phyloP scores from a whole-genome alignment of 1,140 invertebrate species.

The Brachionus manjavacas region DNA sequence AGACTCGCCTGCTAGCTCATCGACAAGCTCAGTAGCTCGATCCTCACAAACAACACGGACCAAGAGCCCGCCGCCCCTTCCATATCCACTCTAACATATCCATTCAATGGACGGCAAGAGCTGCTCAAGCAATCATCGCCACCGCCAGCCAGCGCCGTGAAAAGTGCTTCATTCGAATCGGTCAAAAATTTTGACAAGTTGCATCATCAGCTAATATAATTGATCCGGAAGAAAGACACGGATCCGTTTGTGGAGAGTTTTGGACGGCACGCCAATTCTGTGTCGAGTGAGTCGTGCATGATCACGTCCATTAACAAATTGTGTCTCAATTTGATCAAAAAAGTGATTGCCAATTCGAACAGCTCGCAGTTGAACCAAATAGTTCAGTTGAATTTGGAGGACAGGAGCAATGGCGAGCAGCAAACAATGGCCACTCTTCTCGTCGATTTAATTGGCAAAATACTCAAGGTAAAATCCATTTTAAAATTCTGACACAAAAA shows the following conservation, averaged over 20 bases:
- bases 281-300: constrained; percentile 89
- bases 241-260: constrained; percentile 91
- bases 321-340: not conserved
- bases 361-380: not conserved
- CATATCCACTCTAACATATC: constrained; percentile 88
- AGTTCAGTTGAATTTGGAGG: not conserved
- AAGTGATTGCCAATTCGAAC: not conserved
- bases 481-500: too few species aligned
- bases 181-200: not conserved
- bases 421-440: too few species aligned
- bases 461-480: too few species aligned
- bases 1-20: constrained; percentile 71
- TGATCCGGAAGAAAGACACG: constrained; percentile 93
- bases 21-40: not conserved
- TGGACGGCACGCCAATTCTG: constrained; percentile 80
- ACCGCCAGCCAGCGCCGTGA: constrained; percentile 54
- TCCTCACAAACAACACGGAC: not conserved
- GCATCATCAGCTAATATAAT: constrained; percentile 93
- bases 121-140: constrained; percentile 61
- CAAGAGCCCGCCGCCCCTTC: constrained; percentile 65
- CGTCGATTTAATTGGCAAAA: too few species aligned
- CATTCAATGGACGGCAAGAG: constrained; percentile 91
- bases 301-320: constrained; percentile 67
- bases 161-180: not conserved
- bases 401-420: too few species aligned